phyloP scores from a whole-genome alignment of 2,797 vertebrate species.

The Amblyraja radiata region DNA sequence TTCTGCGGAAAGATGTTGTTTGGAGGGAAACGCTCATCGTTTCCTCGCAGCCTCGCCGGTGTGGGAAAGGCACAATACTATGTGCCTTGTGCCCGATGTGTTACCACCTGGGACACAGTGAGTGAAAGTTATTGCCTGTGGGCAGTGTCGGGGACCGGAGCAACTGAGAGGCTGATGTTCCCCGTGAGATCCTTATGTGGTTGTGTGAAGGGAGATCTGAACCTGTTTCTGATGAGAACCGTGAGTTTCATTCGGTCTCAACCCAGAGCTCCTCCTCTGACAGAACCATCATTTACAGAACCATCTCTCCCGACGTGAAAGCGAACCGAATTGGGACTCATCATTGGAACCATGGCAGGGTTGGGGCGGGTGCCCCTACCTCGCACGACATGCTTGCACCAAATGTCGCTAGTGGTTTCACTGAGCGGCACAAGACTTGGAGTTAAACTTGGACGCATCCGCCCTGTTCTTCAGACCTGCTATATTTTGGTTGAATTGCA shows the following conservation, averaged over 20 bases:
- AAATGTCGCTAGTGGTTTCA: background rate
- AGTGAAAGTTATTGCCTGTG: background rate
- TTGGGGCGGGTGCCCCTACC: background rate
- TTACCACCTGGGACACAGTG: background rate
- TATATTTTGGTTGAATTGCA: background rate
- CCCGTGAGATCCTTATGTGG: background rate
- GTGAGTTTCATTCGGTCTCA: background rate
- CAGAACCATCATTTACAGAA: background rate
- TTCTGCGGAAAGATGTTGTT: background rate
- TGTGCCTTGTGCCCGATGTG: too few relatives aligned
- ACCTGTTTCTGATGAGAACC: background rate
- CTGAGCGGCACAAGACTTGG: background rate
- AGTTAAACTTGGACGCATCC: background rate
- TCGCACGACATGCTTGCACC: background rate
- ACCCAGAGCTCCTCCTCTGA: background rate
- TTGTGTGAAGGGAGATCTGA: background rate
- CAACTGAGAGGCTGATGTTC: background rate
- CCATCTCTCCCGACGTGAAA: background rate
- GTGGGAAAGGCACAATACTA: background rate
- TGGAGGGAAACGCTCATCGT: background rate
- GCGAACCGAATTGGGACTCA: background rate
- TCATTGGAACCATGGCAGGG: too few relatives aligned
- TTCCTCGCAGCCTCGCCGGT: background rate
- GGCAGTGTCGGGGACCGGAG: background rate
- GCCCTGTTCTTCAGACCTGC: background rate